Evolutionary conservation across 2,888 invertebrate genomes (phyloP), one percentile per base, ranked within the genome.

Genomic region (Dromius quadrimaculatus): DNA sequence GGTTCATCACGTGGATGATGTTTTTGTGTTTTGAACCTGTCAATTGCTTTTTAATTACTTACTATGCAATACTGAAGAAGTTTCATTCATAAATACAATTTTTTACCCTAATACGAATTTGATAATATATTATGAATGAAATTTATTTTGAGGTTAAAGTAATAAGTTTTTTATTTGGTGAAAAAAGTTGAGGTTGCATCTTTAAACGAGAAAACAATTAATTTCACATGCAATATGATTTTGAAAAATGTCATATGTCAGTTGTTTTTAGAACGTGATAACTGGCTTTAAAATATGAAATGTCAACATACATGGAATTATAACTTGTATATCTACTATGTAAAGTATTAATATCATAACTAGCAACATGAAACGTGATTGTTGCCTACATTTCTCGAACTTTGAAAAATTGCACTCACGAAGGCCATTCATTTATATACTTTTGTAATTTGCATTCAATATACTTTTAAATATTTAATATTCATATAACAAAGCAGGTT

Each of bases 371-470:
- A 57, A 38, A 38, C 41, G 23, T 66, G 41, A 28, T 15, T 34
- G 15, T 19, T 13, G 36, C 32, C 32, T 68, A 45, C 68, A 43
- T 68, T 54, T 68, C 68, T 68, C 59, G 23, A 19, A 32, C 34
- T 54, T 66, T 66, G 66, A 57, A 66, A 43, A 59, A 17, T 68
- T 43, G 8, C 9, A 23, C 13, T 66, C n/a, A 32, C 32, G 68
- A 68, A 68, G 68, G 68, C 45, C 68, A 59, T 57, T 28, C 19
- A 9, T 36, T 57, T 22, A 23, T 54, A 54, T 41, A 38, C 47
- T 57, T 41, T 34, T 43, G 43, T 59, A 68, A 68, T 68, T 68
- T 68, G 45, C 68, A 68, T 68, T 68, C 45, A 59, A 59, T 68
- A 43, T 8, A 54, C 11, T 23, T 23, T 19, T 15, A 15, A 43